These are phyloP conservation scores for Hoplostethus mediterraneus DNA, from an alignment of 2,797 vertebrate species.

Conservation along the genomic window DNA sequence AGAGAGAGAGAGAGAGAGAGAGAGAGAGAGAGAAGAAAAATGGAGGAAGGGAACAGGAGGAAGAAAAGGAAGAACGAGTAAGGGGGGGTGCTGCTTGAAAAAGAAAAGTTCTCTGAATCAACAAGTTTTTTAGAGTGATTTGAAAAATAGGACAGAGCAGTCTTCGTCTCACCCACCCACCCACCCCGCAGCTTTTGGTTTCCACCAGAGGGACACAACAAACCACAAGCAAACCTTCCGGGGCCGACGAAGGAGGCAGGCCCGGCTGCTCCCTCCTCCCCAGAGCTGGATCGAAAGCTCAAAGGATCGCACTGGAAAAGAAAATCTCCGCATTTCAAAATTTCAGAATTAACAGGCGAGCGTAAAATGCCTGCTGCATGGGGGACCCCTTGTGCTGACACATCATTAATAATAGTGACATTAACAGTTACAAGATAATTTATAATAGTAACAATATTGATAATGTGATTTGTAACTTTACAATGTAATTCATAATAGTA, in stretches of 20 bases:
- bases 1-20: conserved; percentile 18
- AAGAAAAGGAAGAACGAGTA: not conserved
- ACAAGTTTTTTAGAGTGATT: conserved; percentile 69
- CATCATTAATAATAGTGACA: not conserved
- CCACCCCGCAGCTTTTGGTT: conserved; percentile 22
- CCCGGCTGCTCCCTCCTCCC: conserved; percentile 28
- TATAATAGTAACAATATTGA: too few relatives aligned
- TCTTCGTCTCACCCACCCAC: conserved; percentile 41
- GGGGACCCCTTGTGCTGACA: too few relatives aligned
- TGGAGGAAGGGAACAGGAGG: not conserved
- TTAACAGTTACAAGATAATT: not conserved
- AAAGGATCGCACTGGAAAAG: conserved; percentile 46
- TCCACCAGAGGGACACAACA: conserved; percentile 53
- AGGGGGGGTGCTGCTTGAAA: not conserved
- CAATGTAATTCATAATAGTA: too few relatives aligned
- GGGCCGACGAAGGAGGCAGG: conserved; percentile 10
- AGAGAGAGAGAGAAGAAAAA: conserved; percentile 16
- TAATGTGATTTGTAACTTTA: too few relatives aligned
- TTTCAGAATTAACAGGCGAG: conserved; percentile 36
- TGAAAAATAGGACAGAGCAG: conserved; percentile 71
- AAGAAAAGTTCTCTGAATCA: conserved; percentile 54
- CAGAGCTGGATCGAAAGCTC: conserved; percentile 49
- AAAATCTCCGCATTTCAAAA: conserved; percentile 49
- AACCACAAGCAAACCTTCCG: conserved; percentile 35
- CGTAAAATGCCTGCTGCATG: conserved; percentile 19